phyloP scores from a whole-genome alignment of 2,888 invertebrate genomes.

The Pasiphila rectangulata region DNA sequence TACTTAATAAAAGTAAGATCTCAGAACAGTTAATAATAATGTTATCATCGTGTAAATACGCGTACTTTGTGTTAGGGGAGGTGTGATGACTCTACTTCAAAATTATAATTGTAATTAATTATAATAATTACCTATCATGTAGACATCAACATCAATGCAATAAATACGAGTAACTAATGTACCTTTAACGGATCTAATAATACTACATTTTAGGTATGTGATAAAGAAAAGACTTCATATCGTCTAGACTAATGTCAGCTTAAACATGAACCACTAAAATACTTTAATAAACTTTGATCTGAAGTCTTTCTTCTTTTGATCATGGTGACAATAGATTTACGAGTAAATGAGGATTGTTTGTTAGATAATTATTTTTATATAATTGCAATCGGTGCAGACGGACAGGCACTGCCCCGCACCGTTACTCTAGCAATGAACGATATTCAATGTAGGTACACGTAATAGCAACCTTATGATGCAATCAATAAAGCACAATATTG shows the following conservation, averaged over 20 bases:
- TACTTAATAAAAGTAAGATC: constrained; percentile 24
- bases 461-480: constrained; percentile 1
- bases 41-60: constrained; percentile 37
- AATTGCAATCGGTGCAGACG: constrained; percentile 48
- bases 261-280: constrained; percentile 30
- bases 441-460: constrained; percentile 2
- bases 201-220: constrained; percentile 39
- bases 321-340: constrained; percentile 50
- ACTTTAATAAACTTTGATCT: constrained; percentile 36
- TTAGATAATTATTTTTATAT: constrained; percentile 69
- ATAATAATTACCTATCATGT: constrained; percentile 39
- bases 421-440: not conserved
- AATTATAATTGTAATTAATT: constrained; percentile 20
- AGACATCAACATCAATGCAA: constrained; percentile 41
- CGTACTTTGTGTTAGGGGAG: constrained; percentile 43
- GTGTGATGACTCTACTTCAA: constrained; percentile 35
- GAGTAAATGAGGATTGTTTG: constrained; percentile 52
- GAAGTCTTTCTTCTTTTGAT: constrained; percentile 52
- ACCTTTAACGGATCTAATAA: constrained; percentile 33
- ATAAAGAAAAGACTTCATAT: constrained; percentile 49
- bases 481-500: constrained; percentile 1
- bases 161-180: constrained; percentile 35
- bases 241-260: constrained; percentile 37
- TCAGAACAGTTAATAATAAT: constrained; percentile 26
- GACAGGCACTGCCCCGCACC: constrained; percentile 35